Percentiles rank a stretch among this genome's conserved stretches.
phyloP scores from a whole-genome alignment of 2,113 vertebrate species.

The Vulpes ferrilata region DNA sequence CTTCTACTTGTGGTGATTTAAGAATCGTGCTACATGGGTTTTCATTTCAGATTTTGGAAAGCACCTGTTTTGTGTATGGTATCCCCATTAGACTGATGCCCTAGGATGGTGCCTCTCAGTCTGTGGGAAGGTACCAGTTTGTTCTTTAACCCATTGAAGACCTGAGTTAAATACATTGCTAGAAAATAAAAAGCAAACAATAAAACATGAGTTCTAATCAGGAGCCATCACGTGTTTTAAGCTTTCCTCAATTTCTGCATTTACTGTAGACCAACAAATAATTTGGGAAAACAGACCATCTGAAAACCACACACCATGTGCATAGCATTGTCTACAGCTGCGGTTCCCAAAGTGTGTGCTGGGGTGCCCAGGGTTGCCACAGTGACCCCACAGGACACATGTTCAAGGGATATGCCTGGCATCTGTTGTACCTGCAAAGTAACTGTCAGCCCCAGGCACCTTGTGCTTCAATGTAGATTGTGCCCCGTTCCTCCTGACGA shows the following conservation, averaged over 20 bases:
- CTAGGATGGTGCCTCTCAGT: neutral
- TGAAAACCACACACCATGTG: accelerated
- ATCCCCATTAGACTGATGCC: neutral
- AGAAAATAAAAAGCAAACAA: neutral
- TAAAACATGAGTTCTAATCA: neutral
- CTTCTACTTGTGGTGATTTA: neutral
- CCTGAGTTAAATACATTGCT: neutral
- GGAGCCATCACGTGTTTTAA: neutral
- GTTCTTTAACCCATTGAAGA: neutral
- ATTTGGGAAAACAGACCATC: neutral
- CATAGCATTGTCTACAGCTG: accelerated
- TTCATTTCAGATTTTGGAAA: neutral
- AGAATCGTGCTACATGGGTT: neutral
- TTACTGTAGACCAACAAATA: neutral
- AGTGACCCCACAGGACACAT: neutral
- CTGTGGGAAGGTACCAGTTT: neutral
- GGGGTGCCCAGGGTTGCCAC: neutral
- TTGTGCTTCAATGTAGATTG: accelerated
- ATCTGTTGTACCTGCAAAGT: accelerated
- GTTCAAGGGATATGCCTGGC: neutral
- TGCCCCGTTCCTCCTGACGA: accelerated
- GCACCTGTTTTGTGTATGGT: neutral
- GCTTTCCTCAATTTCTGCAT: neutral
- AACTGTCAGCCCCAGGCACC: accelerated
- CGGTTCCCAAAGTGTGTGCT: neutral